These are phyloP conservation scores for Chrysolina americana DNA, from an alignment of 2,888 invertebrate species.

Conservation along the genomic window DNA sequence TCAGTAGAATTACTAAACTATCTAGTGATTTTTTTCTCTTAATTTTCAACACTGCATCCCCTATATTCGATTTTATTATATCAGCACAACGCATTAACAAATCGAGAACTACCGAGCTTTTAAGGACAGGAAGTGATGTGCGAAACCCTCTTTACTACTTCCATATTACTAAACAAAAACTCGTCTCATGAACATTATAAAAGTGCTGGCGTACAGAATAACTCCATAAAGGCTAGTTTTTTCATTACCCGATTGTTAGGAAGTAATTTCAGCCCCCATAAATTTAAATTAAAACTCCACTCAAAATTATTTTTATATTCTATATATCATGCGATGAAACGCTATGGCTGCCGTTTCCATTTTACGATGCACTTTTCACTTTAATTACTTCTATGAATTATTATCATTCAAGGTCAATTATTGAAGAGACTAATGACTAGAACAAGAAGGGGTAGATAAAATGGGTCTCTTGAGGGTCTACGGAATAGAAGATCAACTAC, in stretches of 20 bases:
- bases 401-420: not conserved
- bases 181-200: constrained; percentile 9
- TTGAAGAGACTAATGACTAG: not conserved
- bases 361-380: constrained; percentile 16
- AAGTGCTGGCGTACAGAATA: not conserved
- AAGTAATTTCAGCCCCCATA: constrained; percentile 42
- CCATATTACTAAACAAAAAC: not conserved
- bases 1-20: no score
- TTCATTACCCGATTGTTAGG: constrained; percentile 29
- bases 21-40: no score
- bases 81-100: not conserved
- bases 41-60: no score
- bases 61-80: no score
- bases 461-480: not conserved
- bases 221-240: constrained; percentile 29
- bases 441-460: not conserved
- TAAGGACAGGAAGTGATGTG: not conserved
- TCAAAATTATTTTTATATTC: constrained; percentile 42
- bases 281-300: constrained; percentile 45
- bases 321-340: constrained; percentile 16
- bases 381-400: constrained; percentile 16
- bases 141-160: not conserved
- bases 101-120: not conserved
- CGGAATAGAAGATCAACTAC: no score
- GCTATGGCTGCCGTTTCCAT: not conserved